Evolutionary conservation across 2,888 invertebrate genomes (phyloP).

Genomic region (Eupithecia exiguata): DNA sequence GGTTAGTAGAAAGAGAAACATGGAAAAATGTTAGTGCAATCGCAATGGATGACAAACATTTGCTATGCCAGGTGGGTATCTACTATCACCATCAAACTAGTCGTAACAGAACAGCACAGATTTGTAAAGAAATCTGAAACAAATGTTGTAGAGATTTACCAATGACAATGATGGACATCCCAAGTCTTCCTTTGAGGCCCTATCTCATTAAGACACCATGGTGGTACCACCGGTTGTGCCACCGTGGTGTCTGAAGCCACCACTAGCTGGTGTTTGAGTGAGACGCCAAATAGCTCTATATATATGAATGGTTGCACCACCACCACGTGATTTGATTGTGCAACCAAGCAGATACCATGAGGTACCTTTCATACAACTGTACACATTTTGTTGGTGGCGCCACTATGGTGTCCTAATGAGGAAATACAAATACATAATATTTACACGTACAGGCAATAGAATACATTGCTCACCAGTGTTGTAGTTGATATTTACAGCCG

Average conservation of each 20-base stretch:
- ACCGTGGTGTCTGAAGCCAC: too few species aligned
- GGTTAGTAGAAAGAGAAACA: not conserved
- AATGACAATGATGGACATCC: not conserved
- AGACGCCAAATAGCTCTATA: too few species aligned
- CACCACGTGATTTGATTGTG: too few species aligned
- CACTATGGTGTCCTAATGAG: too few species aligned
- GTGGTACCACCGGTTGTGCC: too few species aligned
- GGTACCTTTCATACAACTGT: too few species aligned
- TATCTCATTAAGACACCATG: too few species aligned
- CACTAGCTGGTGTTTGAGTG: too few species aligned
- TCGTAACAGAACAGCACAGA: not conserved
- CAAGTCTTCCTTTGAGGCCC: not conserved
- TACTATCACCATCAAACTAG: not conserved
- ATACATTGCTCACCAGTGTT: conserved; percentile 52
- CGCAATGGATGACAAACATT: not conserved
- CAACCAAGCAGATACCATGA: too few species aligned
- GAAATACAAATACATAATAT: not conserved
- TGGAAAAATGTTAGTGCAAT: not conserved
- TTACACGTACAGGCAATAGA: not conserved
- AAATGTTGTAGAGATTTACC: not conserved
- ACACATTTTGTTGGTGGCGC: too few species aligned
- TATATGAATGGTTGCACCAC: too few species aligned
- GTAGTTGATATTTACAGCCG: conserved; percentile 12
- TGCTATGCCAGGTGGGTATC: not conserved
- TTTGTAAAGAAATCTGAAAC: not conserved